phyloP scores from a whole-genome alignment of 2,888 invertebrate genomes.

The Eudiplozoon nipponicum region DNA sequence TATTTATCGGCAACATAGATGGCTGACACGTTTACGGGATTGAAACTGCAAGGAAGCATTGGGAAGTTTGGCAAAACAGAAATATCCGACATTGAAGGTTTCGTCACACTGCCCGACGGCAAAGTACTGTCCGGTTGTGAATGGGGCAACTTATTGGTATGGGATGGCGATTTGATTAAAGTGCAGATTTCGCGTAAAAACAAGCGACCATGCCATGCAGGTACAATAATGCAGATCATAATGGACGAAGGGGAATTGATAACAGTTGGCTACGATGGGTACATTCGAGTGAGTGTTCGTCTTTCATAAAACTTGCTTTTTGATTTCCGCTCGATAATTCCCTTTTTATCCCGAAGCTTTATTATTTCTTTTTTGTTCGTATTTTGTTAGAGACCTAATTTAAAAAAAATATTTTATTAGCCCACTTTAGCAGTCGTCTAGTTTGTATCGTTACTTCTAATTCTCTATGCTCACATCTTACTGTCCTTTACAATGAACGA shows the following conservation, averaged over 20 bases:
- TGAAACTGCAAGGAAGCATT: conserved; percentile 46
- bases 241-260: conserved; percentile 32
- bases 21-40: conserved; percentile 54
- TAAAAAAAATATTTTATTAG: no score
- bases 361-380: no score
- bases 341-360: no score
- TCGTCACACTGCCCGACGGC: conserved; percentile 53
- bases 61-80: conserved; percentile 64
- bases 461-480: no score
- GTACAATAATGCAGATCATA: conserved; percentile 39
- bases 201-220: conserved; percentile 39
- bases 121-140: conserved; percentile 55
- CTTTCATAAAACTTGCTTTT: neutral
- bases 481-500: no score
- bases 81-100: conserved; percentile 52
- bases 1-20: no score
- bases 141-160: conserved; percentile 62
- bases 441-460: no score
- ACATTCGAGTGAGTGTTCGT: conserved; percentile 22
- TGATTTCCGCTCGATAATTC: no score
- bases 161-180: conserved; percentile 60
- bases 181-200: conserved; percentile 43
- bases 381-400: no score
- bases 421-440: no score
- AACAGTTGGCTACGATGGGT: conserved; percentile 31